Evolutionary conservation across 2,797 vertebrate species (phyloP), one percentile per base, ranked within the genome.

Genomic region (Tangara arthus): DNA sequence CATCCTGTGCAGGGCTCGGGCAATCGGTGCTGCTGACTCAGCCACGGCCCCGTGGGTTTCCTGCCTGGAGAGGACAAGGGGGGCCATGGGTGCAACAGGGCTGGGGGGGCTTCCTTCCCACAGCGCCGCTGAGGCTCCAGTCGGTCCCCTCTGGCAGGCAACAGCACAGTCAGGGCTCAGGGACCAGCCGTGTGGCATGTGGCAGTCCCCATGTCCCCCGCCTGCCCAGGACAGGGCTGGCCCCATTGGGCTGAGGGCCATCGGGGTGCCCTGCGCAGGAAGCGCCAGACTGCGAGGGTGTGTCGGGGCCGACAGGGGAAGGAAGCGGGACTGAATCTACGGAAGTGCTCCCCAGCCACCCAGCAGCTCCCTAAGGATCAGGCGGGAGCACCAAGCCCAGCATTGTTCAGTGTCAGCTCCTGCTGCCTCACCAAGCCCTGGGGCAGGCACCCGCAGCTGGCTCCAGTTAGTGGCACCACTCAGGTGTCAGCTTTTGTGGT

Each of bases 321-420:
- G 95, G 94, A 96, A 96, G 26, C 4, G 0, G 87, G 79, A 47
- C 42, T 95, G 78, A 96, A 96, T 95, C 82, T 91, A 32, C 71
- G 92, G 94, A 96, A 95, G 79, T 13, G 8, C 60, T 95, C 71
- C 87, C 89, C n/a, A 16, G 84, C 79, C 41, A 1, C 47, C 65
- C 21, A 1, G 12, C 30, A 30, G 82, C 71, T 94, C 95, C 42
- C 39, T 1, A 1, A 89, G 64, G 85, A 94, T 50, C 4, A 44
- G 87, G 85, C 0, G 10, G 87, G 85, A 95, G 42, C 15, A 4
- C 82, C 5, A 3, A 83, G 70, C 82, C 81, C 41, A 0, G 52
- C 84, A 92, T 83, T 94, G 92, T 94, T 87, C 1, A 0, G 42
- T 70, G 77, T 77, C 9, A 20, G 83, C 24, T 47, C 52, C 39